Conservation (phyloP, 2,113 vertebrate species). For the Atlantisia rogersi region DNA sequence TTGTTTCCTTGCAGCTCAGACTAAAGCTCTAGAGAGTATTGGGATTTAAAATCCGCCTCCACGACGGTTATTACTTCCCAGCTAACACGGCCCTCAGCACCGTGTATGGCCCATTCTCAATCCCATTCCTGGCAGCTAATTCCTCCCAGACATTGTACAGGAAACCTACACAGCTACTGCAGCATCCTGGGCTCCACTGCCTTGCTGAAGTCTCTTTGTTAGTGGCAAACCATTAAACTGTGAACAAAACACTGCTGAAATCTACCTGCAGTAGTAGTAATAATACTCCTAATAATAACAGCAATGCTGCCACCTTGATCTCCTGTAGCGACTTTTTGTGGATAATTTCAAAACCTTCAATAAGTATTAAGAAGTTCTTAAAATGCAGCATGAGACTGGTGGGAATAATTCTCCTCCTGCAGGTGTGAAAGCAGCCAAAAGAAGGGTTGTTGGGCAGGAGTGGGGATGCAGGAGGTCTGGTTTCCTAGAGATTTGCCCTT, state of each 20-base stretch:
- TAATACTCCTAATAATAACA: not conserved
- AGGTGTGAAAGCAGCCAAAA: not conserved
- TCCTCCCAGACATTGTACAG: not conserved
- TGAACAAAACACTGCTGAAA: not conserved
- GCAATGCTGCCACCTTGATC: not conserved
- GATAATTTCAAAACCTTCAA: slow-evolving; percentile 10
- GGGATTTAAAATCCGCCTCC: not conserved
- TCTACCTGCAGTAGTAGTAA: not conserved
- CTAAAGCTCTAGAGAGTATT: not conserved
- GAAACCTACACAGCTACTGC: not conserved
- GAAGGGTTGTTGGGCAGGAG: not conserved
- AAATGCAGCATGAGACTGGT: not conserved
- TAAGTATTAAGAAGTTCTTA: not conserved
- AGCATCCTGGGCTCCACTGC: not conserved
- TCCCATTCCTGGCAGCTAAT: not conserved
- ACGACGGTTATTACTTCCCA: not conserved
- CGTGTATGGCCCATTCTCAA: not conserved
- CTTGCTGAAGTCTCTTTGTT: not conserved
- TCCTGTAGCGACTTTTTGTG: not conserved
- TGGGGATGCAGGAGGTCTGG: not conserved
- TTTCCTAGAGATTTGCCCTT: not conserved
- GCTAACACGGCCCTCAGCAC: not conserved
- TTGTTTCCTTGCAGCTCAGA: not conserved
- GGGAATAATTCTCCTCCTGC: not conserved
- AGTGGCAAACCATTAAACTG: not conserved